phyloP scores from a whole-genome alignment of 1,140 invertebrate genomes.

The Dreissena rostriformis region DNA sequence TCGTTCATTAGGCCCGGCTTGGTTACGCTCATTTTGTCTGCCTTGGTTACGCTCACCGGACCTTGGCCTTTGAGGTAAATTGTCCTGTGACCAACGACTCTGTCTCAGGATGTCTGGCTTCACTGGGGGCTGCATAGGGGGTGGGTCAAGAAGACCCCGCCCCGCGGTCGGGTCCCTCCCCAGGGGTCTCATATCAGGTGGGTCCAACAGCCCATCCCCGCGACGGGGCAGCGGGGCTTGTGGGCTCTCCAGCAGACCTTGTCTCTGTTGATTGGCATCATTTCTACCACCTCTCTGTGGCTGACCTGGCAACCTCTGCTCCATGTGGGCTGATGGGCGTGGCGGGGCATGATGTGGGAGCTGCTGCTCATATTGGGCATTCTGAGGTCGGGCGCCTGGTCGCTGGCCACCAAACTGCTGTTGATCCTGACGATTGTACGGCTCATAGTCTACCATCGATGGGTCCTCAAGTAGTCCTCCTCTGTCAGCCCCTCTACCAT shows the following conservation, averaged over 20 bases:
- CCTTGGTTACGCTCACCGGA: background rate
- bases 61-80: background rate
- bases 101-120: background rate
- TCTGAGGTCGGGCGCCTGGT: background rate
- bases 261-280: too few relatives aligned
- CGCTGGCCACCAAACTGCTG: background rate
- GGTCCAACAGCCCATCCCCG: slow-evolving; percentile 11
- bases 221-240: too few relatives aligned
- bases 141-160: background rate
- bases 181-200: background rate
- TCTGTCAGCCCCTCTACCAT: background rate
- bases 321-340: background rate
- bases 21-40: too few relatives aligned
- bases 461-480: background rate
- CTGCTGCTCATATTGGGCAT: background rate
- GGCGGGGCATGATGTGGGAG: background rate
- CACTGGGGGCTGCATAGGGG: background rate
- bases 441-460: background rate
- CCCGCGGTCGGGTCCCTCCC: background rate
- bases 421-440: background rate
- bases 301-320: too few relatives aligned
- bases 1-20: too few relatives aligned
- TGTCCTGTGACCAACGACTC: background rate
- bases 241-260: too few relatives aligned
- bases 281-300: too few relatives aligned